These are phyloP conservation scores for Parnassius glacialis DNA, from an alignment of 2,888 invertebrate species.

Conservation along the genomic window DNA sequence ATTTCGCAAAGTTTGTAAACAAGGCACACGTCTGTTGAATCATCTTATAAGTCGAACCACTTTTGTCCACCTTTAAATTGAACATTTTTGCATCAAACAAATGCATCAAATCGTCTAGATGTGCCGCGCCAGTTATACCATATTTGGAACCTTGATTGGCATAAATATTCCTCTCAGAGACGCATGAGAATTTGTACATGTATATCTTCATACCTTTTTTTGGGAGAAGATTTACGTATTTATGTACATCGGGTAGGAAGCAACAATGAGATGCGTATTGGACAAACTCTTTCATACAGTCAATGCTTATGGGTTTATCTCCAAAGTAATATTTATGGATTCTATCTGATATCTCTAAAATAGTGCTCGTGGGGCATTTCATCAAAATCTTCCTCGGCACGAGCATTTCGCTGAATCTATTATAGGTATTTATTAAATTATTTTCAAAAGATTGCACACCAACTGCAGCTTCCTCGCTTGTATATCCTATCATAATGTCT, in stretches of 20 bases:
- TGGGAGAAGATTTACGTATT: constrained; percentile 35
- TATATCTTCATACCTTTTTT: constrained; percentile 35
- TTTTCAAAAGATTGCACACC: constrained; percentile 30
- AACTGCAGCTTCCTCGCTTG: constrained; percentile 82
- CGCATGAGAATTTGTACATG: constrained; percentile 47
- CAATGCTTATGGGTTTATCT: constrained; percentile 34
- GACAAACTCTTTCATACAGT: constrained; percentile 41
- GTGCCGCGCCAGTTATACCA: constrained; percentile 47
- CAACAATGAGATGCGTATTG: constrained; percentile 35
- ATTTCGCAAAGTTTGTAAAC: constrained; percentile 60
- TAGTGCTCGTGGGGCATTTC: constrained; percentile 33
- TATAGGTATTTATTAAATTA: constrained; percentile 32
- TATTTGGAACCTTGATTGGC: constrained; percentile 40
- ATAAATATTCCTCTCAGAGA: constrained; percentile 49
- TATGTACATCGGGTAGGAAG: constrained; percentile 40
- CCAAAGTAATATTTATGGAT: constrained; percentile 49
- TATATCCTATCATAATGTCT: constrained; percentile 86
- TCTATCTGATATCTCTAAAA: constrained; percentile 42
- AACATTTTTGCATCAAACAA: constrained; percentile 46
- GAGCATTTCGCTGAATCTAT: constrained; percentile 43
- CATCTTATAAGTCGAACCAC: constrained; percentile 44
- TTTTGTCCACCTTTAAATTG: constrained; percentile 43
- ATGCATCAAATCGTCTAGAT: constrained; percentile 57
- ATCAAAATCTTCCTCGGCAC: constrained; percentile 46
- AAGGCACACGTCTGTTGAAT: constrained; percentile 47